Evolutionary conservation across 2,888 invertebrate species (phyloP).

Genomic region (Thera obeliscata): DNA sequence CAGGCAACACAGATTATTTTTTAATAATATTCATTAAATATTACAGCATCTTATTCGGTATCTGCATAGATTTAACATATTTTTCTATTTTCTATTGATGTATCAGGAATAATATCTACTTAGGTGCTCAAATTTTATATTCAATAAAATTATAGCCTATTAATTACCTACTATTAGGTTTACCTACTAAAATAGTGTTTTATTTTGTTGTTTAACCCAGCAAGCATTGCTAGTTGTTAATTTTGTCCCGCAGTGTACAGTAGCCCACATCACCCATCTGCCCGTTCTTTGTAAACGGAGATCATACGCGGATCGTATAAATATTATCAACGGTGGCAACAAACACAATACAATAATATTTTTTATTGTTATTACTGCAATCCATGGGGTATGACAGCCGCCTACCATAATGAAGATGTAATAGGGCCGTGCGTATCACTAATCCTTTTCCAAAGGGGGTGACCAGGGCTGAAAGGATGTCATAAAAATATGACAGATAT

Average conservation of each 20-base stretch:
- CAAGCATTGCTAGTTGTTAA: background rate
- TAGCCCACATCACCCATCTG: slow-evolving; percentile 52
- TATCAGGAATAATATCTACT: too few relatives aligned
- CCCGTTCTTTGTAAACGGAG: slow-evolving; percentile 65
- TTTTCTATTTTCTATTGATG: too few relatives aligned
- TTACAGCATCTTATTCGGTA: too few relatives aligned
- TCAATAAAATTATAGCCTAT: too few relatives aligned
- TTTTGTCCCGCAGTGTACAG: slow-evolving; percentile 45
- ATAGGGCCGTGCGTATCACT: slow-evolving; percentile 73
- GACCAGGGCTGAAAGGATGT: slow-evolving; percentile 77
- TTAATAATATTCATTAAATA: too few relatives aligned
- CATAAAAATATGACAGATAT: slow-evolving; percentile 82
- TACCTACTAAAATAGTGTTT: too few relatives aligned
- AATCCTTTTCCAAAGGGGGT: slow-evolving; percentile 81
- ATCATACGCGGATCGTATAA: slow-evolving; percentile 74
- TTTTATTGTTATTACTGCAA: slow-evolving; percentile 71
- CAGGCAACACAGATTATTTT: too few relatives aligned
- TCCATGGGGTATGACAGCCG: slow-evolving; percentile 69
- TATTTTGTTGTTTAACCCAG: background rate
- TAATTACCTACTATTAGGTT: too few relatives aligned
- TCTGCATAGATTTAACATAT: too few relatives aligned
- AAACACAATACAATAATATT: slow-evolving; percentile 75
- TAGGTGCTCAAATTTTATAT: too few relatives aligned
- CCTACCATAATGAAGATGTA: slow-evolving; percentile 84
- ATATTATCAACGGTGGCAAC: slow-evolving; percentile 73